These are phyloP conservation scores for Dicerorhinus sumatrensis DNA, from an alignment of 2,113 vertebrate genomes.

Conservation along the genomic window DNA sequence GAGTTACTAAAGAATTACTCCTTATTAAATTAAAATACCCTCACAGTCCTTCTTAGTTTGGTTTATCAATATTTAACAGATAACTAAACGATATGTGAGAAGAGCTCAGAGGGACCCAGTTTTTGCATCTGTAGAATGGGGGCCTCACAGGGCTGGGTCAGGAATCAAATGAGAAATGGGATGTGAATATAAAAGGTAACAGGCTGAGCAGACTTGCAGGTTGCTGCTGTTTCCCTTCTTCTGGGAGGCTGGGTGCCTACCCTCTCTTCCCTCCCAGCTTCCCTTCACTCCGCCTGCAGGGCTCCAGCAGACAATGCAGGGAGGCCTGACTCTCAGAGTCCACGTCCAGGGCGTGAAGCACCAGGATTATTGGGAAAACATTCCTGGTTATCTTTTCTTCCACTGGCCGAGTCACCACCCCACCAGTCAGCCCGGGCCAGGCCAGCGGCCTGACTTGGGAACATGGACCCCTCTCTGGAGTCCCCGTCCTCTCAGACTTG, in stretches of 20 bases:
- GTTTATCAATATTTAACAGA: background rate
- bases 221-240: background rate
- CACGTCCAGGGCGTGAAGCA: fast-evolving
- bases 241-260: background rate
- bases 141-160: background rate
- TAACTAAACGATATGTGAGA: background rate
- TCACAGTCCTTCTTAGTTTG: background rate
- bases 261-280: background rate
- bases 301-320: background rate
- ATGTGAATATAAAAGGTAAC: background rate
- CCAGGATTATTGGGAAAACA: background rate
- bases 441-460: background rate
- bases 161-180: fast-evolving
- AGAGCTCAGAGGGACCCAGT: background rate
- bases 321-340: no score
- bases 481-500: background rate
- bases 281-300: background rate
- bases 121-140: background rate
- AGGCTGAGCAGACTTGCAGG: background rate
- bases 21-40: background rate
- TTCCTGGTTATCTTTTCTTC: background rate
- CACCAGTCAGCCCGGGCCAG: background rate
- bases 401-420: background rate
- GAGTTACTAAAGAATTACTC: background rate
- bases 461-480: background rate